phyloP scores from a whole-genome alignment of 1,140 invertebrate genomes.

The Dendrolimus kikuchii region DNA sequence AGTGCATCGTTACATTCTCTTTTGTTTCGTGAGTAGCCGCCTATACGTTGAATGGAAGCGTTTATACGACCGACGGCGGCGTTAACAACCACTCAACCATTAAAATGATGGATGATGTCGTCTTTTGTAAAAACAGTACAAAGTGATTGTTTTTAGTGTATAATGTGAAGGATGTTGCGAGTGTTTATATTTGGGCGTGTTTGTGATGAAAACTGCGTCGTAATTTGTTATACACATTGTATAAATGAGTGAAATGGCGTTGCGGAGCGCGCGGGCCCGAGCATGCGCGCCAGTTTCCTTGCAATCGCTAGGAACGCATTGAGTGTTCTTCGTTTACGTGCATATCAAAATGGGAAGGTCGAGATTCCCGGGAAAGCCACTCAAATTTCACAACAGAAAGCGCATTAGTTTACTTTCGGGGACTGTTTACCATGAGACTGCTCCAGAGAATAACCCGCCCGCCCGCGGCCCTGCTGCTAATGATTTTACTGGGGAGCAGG shows the following conservation, averaged over 20 bases:
- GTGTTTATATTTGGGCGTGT: constrained; percentile 57
- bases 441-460: constrained; percentile 56
- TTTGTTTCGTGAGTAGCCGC: constrained; percentile 63
- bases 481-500: constrained; percentile 64
- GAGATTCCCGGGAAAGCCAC: constrained; percentile 89
- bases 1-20: constrained; percentile 61
- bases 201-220: constrained; percentile 68
- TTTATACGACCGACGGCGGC: constrained; percentile 47
- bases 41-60: constrained; percentile 64
- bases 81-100: constrained; percentile 65
- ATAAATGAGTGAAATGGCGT: constrained; percentile 71
- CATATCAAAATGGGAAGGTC: constrained; percentile 73
- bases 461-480: constrained; percentile 55
- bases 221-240: constrained; percentile 71
- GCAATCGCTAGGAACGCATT: constrained; percentile 66
- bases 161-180: constrained; percentile 60
- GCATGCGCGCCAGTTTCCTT: constrained; percentile 72
- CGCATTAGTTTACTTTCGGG: constrained; percentile 81
- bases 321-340: constrained; percentile 66
- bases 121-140: constrained; percentile 63
- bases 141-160: constrained; percentile 58
- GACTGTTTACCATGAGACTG: constrained; percentile 63
- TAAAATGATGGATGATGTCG: constrained; percentile 68
- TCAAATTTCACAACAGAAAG: constrained; percentile 87
- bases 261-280: constrained; percentile 69